These are phyloP conservation scores for Triplophysa siluroides DNA, from an alignment of 2,113 vertebrate species.

Conservation along the genomic window DNA sequence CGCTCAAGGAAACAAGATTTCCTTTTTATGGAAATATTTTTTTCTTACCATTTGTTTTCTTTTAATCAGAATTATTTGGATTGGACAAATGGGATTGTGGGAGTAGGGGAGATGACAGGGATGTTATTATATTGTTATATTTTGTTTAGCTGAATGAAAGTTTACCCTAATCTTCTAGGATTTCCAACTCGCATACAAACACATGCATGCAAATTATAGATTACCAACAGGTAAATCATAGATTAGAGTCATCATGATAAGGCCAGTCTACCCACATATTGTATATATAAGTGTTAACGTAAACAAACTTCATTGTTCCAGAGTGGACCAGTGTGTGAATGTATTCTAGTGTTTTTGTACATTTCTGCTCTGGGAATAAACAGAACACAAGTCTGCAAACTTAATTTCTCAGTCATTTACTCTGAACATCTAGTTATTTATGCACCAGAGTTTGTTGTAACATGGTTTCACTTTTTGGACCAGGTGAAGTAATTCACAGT, in stretches of 20 bases:
- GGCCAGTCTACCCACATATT: slow-evolving; percentile 12
- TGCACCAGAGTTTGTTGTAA: too few relatives aligned
- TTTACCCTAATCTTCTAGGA: not conserved
- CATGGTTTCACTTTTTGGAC: too few relatives aligned
- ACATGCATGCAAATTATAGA: slow-evolving; percentile 33
- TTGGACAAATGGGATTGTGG: not conserved
- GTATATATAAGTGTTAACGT: slow-evolving; percentile 29
- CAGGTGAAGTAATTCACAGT: too few relatives aligned
- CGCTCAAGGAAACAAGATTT: slow-evolving; percentile 44
- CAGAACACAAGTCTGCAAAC: not conserved
- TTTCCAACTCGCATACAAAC: not conserved
- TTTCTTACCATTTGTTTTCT: slow-evolving; percentile 20
- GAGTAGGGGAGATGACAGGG: not conserved
- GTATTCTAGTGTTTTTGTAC: slow-evolving; percentile 25
- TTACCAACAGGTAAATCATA: not conserved
- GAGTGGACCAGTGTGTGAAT: slow-evolving; percentile 33
- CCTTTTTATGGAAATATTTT: slow-evolving; percentile 43
- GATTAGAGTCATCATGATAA: slow-evolving; percentile 7
- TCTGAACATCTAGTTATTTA: not conserved
- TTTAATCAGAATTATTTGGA: slow-evolving; percentile 24
- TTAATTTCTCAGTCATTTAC: not conserved
- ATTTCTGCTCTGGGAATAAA: slow-evolving; percentile 38
- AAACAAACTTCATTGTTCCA: slow-evolving; percentile 5
- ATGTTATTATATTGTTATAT: not conserved
- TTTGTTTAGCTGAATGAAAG: slow-evolving; percentile 30